These are phyloP conservation scores for Scomberomorus guttatus DNA, from an alignment of 2,797 vertebrate genomes.

Conservation along the genomic window DNA sequence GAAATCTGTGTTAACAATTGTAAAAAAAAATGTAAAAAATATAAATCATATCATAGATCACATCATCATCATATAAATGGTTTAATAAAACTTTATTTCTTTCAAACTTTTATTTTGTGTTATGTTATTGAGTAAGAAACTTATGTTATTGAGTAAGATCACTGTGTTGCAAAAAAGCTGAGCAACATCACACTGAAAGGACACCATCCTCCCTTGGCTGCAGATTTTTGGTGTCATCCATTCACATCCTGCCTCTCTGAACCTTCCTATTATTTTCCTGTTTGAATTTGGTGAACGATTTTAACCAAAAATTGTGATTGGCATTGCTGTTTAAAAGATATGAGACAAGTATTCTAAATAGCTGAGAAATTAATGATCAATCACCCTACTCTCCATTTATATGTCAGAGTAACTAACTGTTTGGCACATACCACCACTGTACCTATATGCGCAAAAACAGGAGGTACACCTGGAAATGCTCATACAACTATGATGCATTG, in stretches of 20 bases:
- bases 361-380: neutral
- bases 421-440: neutral
- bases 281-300: conserved; percentile 5
- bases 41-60: too few species aligned
- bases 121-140: neutral
- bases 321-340: neutral
- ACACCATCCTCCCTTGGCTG: neutral
- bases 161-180: neutral
- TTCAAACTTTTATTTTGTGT: neutral
- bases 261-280: neutral
- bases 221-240: neutral
- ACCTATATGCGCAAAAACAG: neutral
- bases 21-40: too few species aligned
- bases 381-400: neutral
- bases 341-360: neutral
- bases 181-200: neutral
- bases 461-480: neutral
- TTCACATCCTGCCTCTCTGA: neutral
- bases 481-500: neutral
- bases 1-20: too few species aligned
- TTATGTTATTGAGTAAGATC: neutral
- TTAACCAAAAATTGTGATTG: neutral
- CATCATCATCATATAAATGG: too few species aligned
- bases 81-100: neutral
- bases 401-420: neutral